phyloP scores from a whole-genome alignment of 2,888 invertebrate genomes.

The Stratiomys singularior region DNA sequence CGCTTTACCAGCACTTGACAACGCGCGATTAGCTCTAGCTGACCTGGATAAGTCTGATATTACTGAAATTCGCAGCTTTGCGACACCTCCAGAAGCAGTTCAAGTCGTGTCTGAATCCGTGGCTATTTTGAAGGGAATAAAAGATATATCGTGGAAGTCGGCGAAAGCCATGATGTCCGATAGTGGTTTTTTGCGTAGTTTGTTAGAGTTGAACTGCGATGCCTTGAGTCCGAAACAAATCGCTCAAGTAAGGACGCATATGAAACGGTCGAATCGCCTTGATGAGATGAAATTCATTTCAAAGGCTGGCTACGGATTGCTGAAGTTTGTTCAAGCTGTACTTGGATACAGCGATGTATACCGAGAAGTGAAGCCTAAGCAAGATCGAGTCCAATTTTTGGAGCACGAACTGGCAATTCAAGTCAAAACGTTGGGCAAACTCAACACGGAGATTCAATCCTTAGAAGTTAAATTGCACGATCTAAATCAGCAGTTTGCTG shows the following conservation, averaged over 20 bases:
- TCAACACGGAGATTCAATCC: slow-evolving; percentile 78
- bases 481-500: slow-evolving; percentile 80
- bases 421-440: slow-evolving; percentile 74
- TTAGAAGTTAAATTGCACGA: slow-evolving; percentile 76
- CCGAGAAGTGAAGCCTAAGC: slow-evolving; percentile 85
- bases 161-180: slow-evolving; percentile 95
- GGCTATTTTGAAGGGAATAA: slow-evolving; percentile 82
- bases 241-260: slow-evolving; percentile 75
- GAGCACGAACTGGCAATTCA: slow-evolving; percentile 75
- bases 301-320: slow-evolving; percentile 85
- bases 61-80: slow-evolving; percentile 91
- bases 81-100: slow-evolving; percentile 90
- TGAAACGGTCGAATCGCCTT: slow-evolving; percentile 77
- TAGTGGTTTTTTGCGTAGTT: slow-evolving; percentile 79
- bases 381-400: slow-evolving; percentile 82
- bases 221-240: slow-evolving; percentile 78
- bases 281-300: slow-evolving; percentile 88
- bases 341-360: slow-evolving; percentile 90
- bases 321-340: slow-evolving; percentile 87
- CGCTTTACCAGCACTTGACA: slow-evolving; percentile 86
- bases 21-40: slow-evolving; percentile 80
- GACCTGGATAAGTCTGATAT: slow-evolving; percentile 91
- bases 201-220: slow-evolving; percentile 89
- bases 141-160: slow-evolving; percentile 90
- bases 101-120: slow-evolving; percentile 92